Base-by-base conservation (phyloP, 2,113 vertebrate genomes). In the Amphilophus citrinellus region DNA sequence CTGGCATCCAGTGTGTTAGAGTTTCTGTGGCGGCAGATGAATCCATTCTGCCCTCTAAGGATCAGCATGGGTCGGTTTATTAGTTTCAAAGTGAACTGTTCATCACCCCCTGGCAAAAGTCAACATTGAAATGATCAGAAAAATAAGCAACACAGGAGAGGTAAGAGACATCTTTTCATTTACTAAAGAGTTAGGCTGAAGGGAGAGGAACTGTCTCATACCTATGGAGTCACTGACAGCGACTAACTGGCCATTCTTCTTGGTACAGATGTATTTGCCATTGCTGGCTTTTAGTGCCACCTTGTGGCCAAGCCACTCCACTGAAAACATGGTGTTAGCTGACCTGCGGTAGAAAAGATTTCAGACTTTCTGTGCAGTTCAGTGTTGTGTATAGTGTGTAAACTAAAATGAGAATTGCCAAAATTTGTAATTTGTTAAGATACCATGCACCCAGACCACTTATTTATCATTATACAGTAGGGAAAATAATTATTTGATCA, bases 51-150 rank as follows among this genome's bases (percentile, higher is more conserved):
- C 3, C 98, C 98, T 1, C 98, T 96, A 71, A 99, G 96, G 91
- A 99, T 98, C 93, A 99, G 89, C 87, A 98, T 96, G 22, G 98
- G 98, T 53, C 98, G 95, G 93, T 99, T 99, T 92, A 98, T 98
- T 53, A 99, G 96, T 91, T 98, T 99, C 84, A 99, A 92, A n/a
- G 93, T 91, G 84, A 99, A 97, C 88, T 97, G 95, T 81, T 99
- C 98, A 0, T 97, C 97, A 84, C 97, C 96, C 17, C 98, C 98
- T 99, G 94, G 2, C 9, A 39, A 76, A 73, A 15, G 27, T 24
- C 3, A 71, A 65, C 32, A 71, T 10, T 10, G 14, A 8, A 56
- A 44, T 50, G 6, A 10, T 32, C 17, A 62, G 27, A 39, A 57
- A 39, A 17, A 75, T 24, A 39, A 4, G 13, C 5, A 22, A 15